Percentiles rank a stretch among this genome's conserved stretches.
Evolutionary conservation across 2,888 invertebrate genomes (phyloP).

Genomic region (Branchipolynoe longqiensis): DNA sequence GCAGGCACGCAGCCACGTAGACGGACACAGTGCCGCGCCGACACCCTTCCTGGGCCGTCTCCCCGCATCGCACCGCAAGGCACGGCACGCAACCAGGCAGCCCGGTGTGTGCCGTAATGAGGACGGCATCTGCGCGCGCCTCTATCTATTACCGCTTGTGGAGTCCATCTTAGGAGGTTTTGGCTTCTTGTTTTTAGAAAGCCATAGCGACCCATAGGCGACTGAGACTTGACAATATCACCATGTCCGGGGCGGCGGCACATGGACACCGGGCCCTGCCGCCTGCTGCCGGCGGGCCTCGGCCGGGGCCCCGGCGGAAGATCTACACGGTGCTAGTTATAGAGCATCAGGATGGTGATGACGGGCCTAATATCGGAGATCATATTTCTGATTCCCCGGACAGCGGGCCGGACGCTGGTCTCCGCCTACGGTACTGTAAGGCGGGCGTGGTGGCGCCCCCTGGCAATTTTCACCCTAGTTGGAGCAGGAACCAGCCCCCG

Average conservation of each 20-base stretch:
- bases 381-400: neutral
- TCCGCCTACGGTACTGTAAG: constrained; percentile 13
- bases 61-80: too few species aligned
- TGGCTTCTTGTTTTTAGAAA: too few species aligned
- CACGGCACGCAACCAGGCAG: too few species aligned
- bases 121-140: neutral
- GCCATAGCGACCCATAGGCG: too few species aligned
- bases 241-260: constrained; percentile 44
- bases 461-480: constrained; percentile 7
- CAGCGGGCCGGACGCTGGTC: neutral
- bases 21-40: too few species aligned
- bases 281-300: neutral
- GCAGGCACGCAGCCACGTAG: too few species aligned
- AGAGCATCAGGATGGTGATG: constrained; percentile 15
- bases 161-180: too few species aligned
- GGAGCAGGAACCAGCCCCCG: neutral
- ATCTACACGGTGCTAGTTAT: constrained; percentile 38
- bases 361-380: too few species aligned
- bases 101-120: too few species aligned
- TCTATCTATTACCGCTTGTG: too few species aligned
- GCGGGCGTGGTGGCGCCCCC: neutral
- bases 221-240: neutral
- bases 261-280: constrained; percentile 29
- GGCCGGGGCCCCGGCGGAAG: neutral
- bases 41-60: too few species aligned